Base-by-base conservation (phyloP, 2,888 invertebrate species). In the Cepaea hortensis region DNA sequence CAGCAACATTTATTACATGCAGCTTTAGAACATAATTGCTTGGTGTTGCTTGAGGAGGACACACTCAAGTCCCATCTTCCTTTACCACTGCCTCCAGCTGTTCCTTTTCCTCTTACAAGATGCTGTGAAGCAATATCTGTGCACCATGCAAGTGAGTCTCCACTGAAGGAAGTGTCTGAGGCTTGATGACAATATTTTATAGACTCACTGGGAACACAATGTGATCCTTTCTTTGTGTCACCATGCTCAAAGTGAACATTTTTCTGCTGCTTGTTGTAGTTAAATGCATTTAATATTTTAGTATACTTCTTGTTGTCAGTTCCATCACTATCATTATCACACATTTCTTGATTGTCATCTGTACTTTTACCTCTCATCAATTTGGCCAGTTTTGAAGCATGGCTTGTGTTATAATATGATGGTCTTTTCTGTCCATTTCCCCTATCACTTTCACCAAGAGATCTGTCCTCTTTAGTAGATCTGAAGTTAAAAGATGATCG, bases 301-400 rank as follows among this genome's bases (percentile, higher is more conserved):
- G 70, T n/a, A 23, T 79, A 80, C 72, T 72, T 80, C 13, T 13
- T 23, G 23, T 46, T 79, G 55, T 13, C 72, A 20, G 15, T 2
- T 15, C 18, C 61, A 18, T 85, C 65, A 7, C 68, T n/a, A 77
- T 65, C 48, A 13, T 72, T 23, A 48, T 13, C 9, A 50, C 48
- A 11, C 35, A 11, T 23, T 11, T 75, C 76, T 55, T 62, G 46
- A 3, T 23, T 18, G 11, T 72, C 70, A 18, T 20, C 46, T 35
- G 68, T 15, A 46, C 48, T 75, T 65, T 77, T 72, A 70, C 83
- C 85, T 73, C 84, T 85, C 83, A 85, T 84, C 79, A 88, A 65
- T 23, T 62, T 80, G 46, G 87, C 87, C 7, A 88, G 86, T 65
- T 88, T 87, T 13, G 84, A 61, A 62, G 88, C 84, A 20, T 86